Evolutionary conservation across 2,113 vertebrate species (phyloP), one percentile per base, ranked within the genome.

Genomic region (Cricetomys ansorgei): DNA sequence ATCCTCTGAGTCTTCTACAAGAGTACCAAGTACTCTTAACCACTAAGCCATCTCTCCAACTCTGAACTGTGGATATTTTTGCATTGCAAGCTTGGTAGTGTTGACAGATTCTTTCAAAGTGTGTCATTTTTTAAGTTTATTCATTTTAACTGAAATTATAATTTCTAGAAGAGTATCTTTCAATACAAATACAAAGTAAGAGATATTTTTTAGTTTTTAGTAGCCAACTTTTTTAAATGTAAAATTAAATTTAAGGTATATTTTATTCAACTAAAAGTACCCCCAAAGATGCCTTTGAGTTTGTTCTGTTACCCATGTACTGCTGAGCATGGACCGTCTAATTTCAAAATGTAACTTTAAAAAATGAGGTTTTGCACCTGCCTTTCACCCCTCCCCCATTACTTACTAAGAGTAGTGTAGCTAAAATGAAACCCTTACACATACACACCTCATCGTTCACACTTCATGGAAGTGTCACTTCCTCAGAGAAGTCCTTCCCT

Each of bases 91-190:
- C 15, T 75, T 91, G 69, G 5, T 40, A 84, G 40, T 64, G 9
- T 50, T 94, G 80, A 80, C 0, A 69, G 31, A 69, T 80, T 91
- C 40, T 90, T 91, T 70, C 27, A n/a, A 65, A 21, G 34, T 34
- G 2, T 80, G 31, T 77, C n/a, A 70, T 65, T 76, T 90, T 90
- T 90, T 13, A 88, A 94, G 21, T 53, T 91, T 95, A n/a, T 45
- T 94, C 65, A 92, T 92, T 94, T 90, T 95, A 67, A 90, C 11
- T 75, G 25, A 73, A 37, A 72, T 92, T 93, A 43, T 62, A 64
- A n/a, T 87, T 96, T 94, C 12, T 88, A 91, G 64, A 80, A 73
- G 2, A 85, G 15, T 76, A 4, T 9, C 40, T 1, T 43, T 37
- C 12, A 62, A 69, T 57, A 92, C 59, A 85, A 96, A 85, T 67